Evolutionary conservation across 2,113 vertebrate species (phyloP).

Genomic region (Elgaria multicarinata): DNA sequence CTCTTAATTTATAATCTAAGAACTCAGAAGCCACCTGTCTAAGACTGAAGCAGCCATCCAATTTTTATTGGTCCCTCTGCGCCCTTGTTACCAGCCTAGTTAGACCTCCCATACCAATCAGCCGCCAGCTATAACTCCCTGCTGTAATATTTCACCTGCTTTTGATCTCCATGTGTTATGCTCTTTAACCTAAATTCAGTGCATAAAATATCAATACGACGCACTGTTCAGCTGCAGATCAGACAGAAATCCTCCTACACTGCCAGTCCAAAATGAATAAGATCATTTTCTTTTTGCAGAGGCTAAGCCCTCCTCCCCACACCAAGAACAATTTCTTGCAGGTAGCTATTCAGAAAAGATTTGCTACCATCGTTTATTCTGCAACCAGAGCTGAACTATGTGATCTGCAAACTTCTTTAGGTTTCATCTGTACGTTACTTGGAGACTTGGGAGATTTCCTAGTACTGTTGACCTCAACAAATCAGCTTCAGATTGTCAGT

Average conservation of each 20-base stretch:
- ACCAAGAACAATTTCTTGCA: neutral
- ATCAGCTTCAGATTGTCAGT: neutral
- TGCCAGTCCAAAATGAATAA: neutral
- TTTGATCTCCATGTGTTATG: neutral
- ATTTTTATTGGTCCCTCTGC: slow-evolving; percentile 38
- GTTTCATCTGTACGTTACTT: neutral
- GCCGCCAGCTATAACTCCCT: slow-evolving; percentile 4
- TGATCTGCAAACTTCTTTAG: neutral
- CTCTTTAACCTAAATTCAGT: slow-evolving; percentile 5
- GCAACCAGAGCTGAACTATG: neutral
- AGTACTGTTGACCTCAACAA: neutral
- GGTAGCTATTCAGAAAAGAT: neutral
- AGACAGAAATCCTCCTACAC: neutral
- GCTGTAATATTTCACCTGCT: slow-evolving; percentile 39
- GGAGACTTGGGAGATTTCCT: neutral
- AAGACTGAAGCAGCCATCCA: slow-evolving; percentile 26
- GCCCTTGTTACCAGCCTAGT: slow-evolving; percentile 36
- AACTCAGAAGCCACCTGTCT: slow-evolving; percentile 49
- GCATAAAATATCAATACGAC: slow-evolving; percentile 16
- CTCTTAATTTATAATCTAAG: slow-evolving; percentile 39
- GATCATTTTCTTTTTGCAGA: neutral
- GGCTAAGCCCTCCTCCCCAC: neutral
- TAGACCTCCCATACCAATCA: slow-evolving; percentile 40
- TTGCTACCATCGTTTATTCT: neutral
- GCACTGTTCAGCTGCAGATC: neutral